A percentile compares a stretch with the other conserved stretches of the same genome.
Conservation (phyloP, 2,888 invertebrate species). For the Hedychridium roseum region DNA sequence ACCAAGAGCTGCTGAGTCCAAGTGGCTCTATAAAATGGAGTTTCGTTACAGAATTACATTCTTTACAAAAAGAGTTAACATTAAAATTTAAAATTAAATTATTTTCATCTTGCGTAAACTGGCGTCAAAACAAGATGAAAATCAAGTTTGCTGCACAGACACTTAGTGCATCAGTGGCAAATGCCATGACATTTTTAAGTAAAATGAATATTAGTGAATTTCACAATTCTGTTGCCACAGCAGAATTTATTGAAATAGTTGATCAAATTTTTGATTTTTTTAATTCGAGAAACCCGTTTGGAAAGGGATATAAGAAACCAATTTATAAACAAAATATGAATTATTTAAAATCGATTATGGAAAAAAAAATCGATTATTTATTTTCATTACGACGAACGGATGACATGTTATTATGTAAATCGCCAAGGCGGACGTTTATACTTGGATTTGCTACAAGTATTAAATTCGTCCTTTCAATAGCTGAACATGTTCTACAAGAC, state of each 20-base stretch:
- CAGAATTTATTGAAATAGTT: background rate
- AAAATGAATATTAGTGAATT: background rate
- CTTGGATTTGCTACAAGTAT: background rate
- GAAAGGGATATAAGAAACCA: background rate
- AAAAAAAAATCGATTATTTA: background rate
- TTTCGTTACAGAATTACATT: conserved; percentile 6
- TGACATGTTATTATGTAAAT: background rate
- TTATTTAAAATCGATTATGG: background rate
- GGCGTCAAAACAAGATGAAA: background rate
- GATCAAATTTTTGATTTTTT: background rate
- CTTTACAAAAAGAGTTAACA: background rate
- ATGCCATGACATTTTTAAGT: background rate
- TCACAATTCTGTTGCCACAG: background rate
- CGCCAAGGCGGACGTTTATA: background rate
- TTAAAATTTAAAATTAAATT: background rate
- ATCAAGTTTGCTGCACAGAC: background rate
- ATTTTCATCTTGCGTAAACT: background rate
- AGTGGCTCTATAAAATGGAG: conserved; percentile 4
- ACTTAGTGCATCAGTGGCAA: background rate
- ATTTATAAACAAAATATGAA: background rate
- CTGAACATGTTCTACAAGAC: background rate
- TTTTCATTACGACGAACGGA: background rate
- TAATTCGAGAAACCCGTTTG: background rate
- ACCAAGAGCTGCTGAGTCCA: background rate
- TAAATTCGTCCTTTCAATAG: background rate